A percentile compares a stretch with the other conserved stretches of the same genome.
Conservation (phyloP, 2,113 vertebrate species). For the Hucho hucho region DNA sequence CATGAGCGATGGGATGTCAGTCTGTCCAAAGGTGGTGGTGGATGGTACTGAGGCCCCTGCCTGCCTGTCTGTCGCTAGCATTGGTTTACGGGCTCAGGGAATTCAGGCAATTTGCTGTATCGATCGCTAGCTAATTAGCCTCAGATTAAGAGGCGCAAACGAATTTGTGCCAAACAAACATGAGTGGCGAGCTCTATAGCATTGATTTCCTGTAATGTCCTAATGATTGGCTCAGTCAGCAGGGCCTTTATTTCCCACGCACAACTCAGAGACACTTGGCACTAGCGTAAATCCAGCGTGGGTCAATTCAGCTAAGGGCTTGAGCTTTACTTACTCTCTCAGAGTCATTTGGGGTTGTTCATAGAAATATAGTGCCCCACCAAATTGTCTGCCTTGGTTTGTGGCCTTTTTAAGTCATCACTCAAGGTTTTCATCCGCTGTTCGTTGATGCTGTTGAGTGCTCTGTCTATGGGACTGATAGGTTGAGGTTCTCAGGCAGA, state of each 20-base stretch:
- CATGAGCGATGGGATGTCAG: neutral
- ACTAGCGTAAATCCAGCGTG: neutral
- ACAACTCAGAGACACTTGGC: neutral
- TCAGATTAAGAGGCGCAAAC: constrained; percentile 8
- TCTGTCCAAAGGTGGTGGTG: neutral
- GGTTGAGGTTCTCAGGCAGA: no score
- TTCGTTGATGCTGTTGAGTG: no score
- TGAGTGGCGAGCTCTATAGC: neutral
- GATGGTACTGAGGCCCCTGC: neutral
- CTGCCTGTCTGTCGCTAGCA: neutral
- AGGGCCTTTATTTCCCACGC: neutral
- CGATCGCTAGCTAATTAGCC: neutral
- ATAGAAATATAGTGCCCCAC: no score
- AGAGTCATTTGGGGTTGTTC: no score
- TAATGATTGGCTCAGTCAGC: neutral
- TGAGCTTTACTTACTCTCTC: no score
- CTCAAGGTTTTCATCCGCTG: no score
- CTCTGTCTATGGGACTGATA: no score
- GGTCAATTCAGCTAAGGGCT: neutral
- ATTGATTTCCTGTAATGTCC: constrained; percentile 8
- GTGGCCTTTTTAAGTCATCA: no score
- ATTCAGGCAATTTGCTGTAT: constrained; percentile 1
- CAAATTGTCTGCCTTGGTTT: no score
- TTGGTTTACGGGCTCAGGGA: neutral
- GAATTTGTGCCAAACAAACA: neutral